Base-by-base conservation (phyloP, 2,113 vertebrate species). In the Mesoclemmys tuberculata region DNA sequence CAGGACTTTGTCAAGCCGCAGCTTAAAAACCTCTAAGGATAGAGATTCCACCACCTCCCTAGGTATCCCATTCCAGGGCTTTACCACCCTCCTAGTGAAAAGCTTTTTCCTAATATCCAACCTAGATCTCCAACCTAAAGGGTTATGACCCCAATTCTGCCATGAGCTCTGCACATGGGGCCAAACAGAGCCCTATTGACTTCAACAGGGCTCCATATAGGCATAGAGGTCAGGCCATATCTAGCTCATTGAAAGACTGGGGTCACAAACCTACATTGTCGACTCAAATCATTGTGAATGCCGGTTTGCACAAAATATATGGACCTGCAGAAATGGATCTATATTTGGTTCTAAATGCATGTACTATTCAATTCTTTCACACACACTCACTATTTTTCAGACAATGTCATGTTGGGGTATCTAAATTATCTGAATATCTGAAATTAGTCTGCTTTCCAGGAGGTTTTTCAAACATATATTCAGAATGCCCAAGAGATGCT, bases 331-430 rank as follows among this genome's bases (percentile, higher is more conserved):
- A 55, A 52, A 52, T 61, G 29, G 27, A 77, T 19, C 14, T 38
- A 14, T 48, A 55, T 38, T 9, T 49, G 18, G 19, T 14, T 41
- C 31, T 0, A 31, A 49, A 64, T 38, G 26, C 35, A 80, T 38
- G n/a, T 71, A 22, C 64, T n/a, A 38, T 71, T 71, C n/a, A 22
- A n/a, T 71, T 71, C 9, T 71, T 38, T 21, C 19, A 38, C n/a
- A 22, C 8, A 10, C 41, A 79, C 48, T 86, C 81, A 75, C 35
- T 83, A 56, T 81, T 94, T 90, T 95, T 71, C 48, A 93, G 27
- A 82, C 85, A 88, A 91, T 0, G 0, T 0, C 0, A 6, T 80
- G 91, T n/a, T 94, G 64, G 12, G 85, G 35, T 35, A n/a, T 10
- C 61, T 84, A 55, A 56, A 52, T n/a, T 61, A 90, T 10, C 3